Evolutionary conservation across 2,797 vertebrate genomes (phyloP).

Genomic region (Manis javanica): DNA sequence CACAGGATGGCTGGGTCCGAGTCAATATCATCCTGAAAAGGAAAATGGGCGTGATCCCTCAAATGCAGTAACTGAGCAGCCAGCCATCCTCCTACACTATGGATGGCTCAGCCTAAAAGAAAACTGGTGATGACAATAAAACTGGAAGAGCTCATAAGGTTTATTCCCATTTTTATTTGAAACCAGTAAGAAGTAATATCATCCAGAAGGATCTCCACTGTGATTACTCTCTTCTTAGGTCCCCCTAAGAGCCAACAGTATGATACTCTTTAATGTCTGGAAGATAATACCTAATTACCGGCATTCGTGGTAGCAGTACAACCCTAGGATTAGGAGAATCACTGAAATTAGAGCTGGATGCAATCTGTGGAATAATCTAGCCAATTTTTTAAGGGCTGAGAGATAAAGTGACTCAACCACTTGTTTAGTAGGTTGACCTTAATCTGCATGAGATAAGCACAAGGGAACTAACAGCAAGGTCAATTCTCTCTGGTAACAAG

Average conservation of each 20-base stretch:
- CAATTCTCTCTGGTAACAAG: background rate
- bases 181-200: background rate
- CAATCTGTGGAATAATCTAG: slow-evolving; percentile 21
- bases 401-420: background rate
- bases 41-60: background rate
- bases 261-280: background rate
- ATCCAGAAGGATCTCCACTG: background rate
- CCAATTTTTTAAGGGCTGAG: background rate
- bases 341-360: background rate
- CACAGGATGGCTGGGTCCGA: background rate
- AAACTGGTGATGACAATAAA: slow-evolving; percentile 25
- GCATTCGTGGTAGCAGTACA: background rate
- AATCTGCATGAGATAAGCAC: background rate
- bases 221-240: slow-evolving; percentile 4
- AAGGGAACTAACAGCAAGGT: background rate
- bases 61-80: background rate
- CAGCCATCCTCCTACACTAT: background rate
- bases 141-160: background rate
- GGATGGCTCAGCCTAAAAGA: background rate
- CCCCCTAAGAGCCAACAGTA: background rate
- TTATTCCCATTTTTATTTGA: slow-evolving; percentile 39
- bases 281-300: background rate
- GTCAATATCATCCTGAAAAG: background rate
- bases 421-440: background rate
- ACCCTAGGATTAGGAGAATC: background rate